Conservation (phyloP, 2,113 vertebrate genomes). For the Mugil cephalus region DNA sequence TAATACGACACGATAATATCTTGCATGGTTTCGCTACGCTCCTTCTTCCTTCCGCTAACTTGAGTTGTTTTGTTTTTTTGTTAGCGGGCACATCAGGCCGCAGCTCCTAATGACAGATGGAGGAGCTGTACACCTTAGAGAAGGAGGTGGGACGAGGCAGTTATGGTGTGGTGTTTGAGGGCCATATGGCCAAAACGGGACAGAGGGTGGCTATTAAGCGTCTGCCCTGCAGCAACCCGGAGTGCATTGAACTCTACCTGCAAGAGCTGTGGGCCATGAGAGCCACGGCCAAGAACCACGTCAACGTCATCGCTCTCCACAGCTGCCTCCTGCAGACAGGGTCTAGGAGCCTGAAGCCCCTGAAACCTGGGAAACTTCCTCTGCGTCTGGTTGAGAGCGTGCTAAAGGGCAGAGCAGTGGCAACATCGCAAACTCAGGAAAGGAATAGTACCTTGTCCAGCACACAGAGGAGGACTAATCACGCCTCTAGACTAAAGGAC, state of each 20-base stretch:
- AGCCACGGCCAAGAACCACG: conserved; percentile 88
- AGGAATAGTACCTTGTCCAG: neutral
- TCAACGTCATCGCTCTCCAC: conserved; percentile 91
- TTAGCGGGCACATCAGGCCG: neutral
- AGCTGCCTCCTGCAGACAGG: conserved; percentile 82
- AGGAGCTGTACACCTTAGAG: conserved; percentile 90
- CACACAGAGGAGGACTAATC: conserved; percentile 10
- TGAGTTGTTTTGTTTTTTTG: neutral
- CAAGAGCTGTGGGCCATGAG: conserved; percentile 96
- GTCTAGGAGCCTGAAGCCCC: conserved; percentile 71
- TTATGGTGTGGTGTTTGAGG: conserved; percentile 95
- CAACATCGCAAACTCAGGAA: conserved; percentile 23
- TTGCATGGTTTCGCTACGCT: neutral
- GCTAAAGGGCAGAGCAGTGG: conserved; percentile 87
- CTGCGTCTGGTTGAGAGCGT: conserved; percentile 92
- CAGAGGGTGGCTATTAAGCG: conserved; percentile 91
- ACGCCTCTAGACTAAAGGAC: conserved; percentile 55
- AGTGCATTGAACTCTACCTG: conserved; percentile 93
- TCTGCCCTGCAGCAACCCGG: conserved; percentile 92
- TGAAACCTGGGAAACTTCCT: conserved; percentile 86
- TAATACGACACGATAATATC: neutral
- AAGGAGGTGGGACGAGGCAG: conserved; percentile 93
- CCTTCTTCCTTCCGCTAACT: neutral
- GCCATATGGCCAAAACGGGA: conserved; percentile 83
- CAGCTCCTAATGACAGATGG: conserved; percentile 62